Base-by-base conservation (phyloP, 2,888 invertebrate genomes). In the Atrina japonica region DNA sequence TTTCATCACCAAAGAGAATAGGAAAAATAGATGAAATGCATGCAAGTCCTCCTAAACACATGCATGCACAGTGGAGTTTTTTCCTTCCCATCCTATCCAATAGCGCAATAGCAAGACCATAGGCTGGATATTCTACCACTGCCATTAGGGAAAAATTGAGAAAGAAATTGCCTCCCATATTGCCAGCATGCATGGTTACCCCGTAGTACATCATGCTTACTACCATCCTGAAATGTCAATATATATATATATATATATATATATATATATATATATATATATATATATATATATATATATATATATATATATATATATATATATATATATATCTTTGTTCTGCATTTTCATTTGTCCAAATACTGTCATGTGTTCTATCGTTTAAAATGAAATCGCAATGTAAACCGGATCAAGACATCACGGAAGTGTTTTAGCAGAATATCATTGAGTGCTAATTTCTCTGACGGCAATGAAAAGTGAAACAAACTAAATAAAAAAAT, bases 161-260 rank as follows among this genome's bases (percentile, higher is more conserved):
- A 89, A 96, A 97, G 71, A 96, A 95, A 83, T 96, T 92, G 1
- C 96, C 96, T 0, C 94, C 94, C 69, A 84, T 73, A 67, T 83
- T 82, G 5, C 77, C 78, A 21, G 78, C 75, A 67, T 81, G 81
- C 67, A 5, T 95, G 92, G 82, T 95, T 94, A 96, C 94, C 0
- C 96, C 96, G 86, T 96, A 97, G 91, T 96, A 96, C 78, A 96
- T 95, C 86, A 97, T 93, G 2, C 96, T 96, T 71, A 96, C 95
- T 0, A 95, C 95, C 65, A 95, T 92, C 97, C 90, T 89, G 72
- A 52, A 70, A 75, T 21, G 29, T 18, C 14, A 27, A 71, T 27
- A n/a, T 21, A 45, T n/a, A 49, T 5, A 49, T 14, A 40, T 18
- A 30, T 14, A 3, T 52, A 21, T 21, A 52, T 52, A 23, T 23